These are phyloP conservation scores for Zaprionus capensis DNA, from an alignment of 1,140 invertebrate genomes.

Conservation along the genomic window DNA sequence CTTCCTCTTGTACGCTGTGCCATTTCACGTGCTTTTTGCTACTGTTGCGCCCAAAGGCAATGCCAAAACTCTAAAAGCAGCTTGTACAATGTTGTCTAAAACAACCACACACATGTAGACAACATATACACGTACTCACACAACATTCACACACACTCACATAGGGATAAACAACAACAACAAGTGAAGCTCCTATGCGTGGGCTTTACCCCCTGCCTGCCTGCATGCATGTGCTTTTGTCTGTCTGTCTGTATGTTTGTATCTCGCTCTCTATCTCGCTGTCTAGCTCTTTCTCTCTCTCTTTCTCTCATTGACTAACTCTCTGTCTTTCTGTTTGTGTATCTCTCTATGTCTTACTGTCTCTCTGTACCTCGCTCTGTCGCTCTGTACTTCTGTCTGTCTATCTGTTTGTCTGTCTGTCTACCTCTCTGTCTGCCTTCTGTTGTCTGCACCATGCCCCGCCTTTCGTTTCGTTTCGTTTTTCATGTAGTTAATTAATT, in stretches of 20 bases:
- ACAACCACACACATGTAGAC: slow-evolving; percentile 22
- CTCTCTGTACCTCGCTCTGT: slow-evolving; percentile 27
- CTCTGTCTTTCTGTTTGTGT: slow-evolving; percentile 19
- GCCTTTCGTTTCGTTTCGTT: slow-evolving; percentile 12
- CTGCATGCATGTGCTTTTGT: slow-evolving; percentile 47
- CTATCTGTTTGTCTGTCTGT: slow-evolving; percentile 33
- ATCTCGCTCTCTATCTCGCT: slow-evolving; percentile 17
- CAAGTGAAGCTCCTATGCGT: slow-evolving; percentile 26
- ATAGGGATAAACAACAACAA: neutral
- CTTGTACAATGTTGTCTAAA: slow-evolving; percentile 51
- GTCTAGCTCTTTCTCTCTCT: slow-evolving; percentile 16
- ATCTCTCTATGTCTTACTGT: slow-evolving; percentile 29
- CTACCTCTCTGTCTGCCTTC: slow-evolving; percentile 33
- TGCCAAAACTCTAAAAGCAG: slow-evolving; percentile 56
- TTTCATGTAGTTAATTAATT: slow-evolving; percentile 76
- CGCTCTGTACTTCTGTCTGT: slow-evolving; percentile 5
- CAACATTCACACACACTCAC: neutral
- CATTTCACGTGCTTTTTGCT: neutral
- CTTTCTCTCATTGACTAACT: slow-evolving; percentile 7
- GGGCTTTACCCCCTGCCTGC: slow-evolving; percentile 20
- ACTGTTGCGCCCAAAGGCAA: slow-evolving; percentile 55
- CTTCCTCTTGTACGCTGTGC: neutral
- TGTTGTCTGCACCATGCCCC: slow-evolving; percentile 29
- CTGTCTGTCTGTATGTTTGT: slow-evolving; percentile 31
- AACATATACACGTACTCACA: neutral